These are phyloP conservation scores for Cyphomyrus discorhynchus DNA, from an alignment of 2,113 vertebrate genomes.

Conservation along the genomic window DNA sequence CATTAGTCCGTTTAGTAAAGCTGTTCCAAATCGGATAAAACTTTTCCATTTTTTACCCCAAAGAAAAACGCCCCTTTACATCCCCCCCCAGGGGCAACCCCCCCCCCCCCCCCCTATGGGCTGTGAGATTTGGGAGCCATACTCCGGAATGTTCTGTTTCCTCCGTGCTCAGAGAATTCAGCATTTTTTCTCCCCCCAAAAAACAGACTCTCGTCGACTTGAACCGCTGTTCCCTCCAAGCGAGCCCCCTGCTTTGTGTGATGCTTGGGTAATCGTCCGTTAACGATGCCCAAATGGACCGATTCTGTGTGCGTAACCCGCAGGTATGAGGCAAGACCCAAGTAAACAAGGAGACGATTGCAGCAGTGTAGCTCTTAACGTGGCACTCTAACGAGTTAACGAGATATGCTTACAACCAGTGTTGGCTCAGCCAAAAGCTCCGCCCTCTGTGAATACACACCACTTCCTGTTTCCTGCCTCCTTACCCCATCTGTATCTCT, in stretches of 20 bases:
- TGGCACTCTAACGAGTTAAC: background rate
- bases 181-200: background rate
- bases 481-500: background rate
- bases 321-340: constrained; percentile 10
- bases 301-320: constrained; percentile 1
- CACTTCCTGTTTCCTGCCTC: constrained; percentile 1
- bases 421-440: background rate
- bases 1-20: no score
- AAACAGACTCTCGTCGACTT: background rate
- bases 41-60: no score
- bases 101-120: background rate
- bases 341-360: background rate
- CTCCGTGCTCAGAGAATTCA: background rate
- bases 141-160: background rate
- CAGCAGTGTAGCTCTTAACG: background rate
- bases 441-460: background rate
- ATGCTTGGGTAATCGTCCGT: background rate
- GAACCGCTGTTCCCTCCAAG: background rate
- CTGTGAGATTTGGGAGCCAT: background rate
- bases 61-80: no score
- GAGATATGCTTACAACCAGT: background rate
- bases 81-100: no score
- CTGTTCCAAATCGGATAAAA: no score
- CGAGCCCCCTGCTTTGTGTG: background rate
- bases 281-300: background rate